A percentile compares a stretch with the other conserved stretches of the same genome.
Conservation (phyloP, 2,797 vertebrate species). For the Acipenser ruthenus region DNA sequence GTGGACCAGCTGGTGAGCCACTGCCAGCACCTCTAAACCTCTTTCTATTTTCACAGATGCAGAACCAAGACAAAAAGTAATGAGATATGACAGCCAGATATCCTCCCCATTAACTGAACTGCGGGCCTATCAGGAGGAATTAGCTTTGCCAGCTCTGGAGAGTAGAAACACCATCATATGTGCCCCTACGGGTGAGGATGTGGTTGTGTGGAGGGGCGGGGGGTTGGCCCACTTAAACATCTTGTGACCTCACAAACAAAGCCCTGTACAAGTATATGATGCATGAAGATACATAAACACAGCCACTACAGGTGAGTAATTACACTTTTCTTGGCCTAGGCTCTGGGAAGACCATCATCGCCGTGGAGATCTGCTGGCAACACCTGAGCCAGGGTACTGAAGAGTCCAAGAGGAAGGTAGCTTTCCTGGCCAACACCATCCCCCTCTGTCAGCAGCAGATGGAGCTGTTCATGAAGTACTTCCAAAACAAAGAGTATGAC, state of each 20-base stretch:
- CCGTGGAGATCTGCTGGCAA: conserved; percentile 53
- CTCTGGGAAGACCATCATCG: conserved; percentile 56
- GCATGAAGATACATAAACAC: no score
- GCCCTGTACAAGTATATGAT: no score
- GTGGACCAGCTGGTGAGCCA: no score
- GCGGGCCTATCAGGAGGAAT: conserved; percentile 51
- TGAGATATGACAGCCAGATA: background rate
- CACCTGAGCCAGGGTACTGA: conserved; percentile 41
- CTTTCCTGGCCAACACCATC: conserved; percentile 52
- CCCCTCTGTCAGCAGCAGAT: conserved; percentile 61
- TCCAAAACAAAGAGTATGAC: conserved; percentile 47
- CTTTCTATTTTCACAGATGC: background rate
- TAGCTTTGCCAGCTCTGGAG: conserved; percentile 42
- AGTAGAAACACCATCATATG: conserved; percentile 59
- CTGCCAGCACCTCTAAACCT: background rate
- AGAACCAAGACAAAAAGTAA: background rate
- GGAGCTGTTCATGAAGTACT: conserved; percentile 44
- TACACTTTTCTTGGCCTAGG: conserved; percentile 33
- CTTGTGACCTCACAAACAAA: no score
- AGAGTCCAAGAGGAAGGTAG: conserved; percentile 44
- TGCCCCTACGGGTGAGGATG: conserved; percentile 54
- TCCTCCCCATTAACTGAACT: background rate
- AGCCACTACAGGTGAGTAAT: conserved; percentile 14
- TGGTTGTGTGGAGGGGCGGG: background rate
- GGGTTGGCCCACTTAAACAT: no score